A percentile compares a stretch with the other conserved stretches of the same genome.
These are phyloP conservation scores for Alviniconcha strummeri DNA, from an alignment of 2,888 invertebrate species.

Conservation along the genomic window DNA sequence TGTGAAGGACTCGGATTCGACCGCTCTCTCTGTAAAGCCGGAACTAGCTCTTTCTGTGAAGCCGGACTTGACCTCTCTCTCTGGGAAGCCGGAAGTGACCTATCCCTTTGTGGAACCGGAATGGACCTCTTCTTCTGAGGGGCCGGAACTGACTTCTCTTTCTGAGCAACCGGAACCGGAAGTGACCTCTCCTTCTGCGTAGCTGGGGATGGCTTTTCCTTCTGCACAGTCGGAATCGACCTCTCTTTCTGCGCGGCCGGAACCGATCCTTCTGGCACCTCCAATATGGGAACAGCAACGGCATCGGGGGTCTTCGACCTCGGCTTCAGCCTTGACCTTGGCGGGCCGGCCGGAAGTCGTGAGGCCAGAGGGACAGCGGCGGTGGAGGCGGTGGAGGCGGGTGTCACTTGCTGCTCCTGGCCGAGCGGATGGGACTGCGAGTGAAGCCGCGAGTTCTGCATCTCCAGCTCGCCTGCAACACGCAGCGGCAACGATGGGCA, in stretches of 20 bases:
- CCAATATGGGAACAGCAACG: too few relatives aligned
- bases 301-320: not conserved
- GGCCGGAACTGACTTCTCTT: not conserved
- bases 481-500: not conserved
- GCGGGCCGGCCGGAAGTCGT: not conserved
- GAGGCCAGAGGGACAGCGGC: not conserved
- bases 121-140: not conserved
- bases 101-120: not conserved
- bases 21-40: too few relatives aligned
- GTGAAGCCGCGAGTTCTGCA: conserved; percentile 32
- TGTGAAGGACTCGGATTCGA: too few relatives aligned
- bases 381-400: not conserved
- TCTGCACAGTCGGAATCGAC: not conserved
- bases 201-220: not conserved
- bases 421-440: not conserved
- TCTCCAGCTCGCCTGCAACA: conserved; percentile 27
- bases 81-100: not conserved
- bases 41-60: too few relatives aligned
- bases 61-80: too few relatives aligned
- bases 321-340: conserved; percentile 12
- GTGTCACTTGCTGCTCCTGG: not conserved
- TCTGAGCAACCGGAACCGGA: not conserved
- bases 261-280: not conserved
- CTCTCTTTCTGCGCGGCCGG: not conserved
- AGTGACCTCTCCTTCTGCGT: not conserved